Base-by-base conservation (phyloP, 2,797 vertebrate genomes). In the Spinus olivaceus region DNA sequence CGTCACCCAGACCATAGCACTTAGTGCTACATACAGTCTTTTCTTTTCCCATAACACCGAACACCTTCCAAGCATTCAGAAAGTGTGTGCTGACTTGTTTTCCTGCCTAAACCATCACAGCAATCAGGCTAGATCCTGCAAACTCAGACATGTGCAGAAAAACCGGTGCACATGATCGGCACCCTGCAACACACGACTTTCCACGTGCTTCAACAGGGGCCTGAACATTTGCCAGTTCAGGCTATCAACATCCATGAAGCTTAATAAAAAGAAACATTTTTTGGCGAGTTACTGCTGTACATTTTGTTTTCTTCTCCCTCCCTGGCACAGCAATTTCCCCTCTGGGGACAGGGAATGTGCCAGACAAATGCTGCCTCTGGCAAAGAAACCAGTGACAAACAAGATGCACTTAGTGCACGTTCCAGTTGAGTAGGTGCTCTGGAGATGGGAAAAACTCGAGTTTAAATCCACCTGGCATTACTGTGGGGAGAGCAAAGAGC, bases 361-460 rank as follows among this genome's bases (percentile, higher is more conserved):
- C 89, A 97, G 97, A 95, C 96, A 96, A 97, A 93, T 94, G 87
- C 95, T 95, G 95, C 85, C 96, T 96, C 94, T 95, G 95, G 85
- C 95, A 96, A 87, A 84, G 85, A 72, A 94, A 94, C 91, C 70
- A 90, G 94, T 17, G 87, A 96, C 91, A 97, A 96, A 95, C 91
- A 94, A 95, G 76, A 91, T 49, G 80, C 82, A 50, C 95, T 96
- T 91, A 87, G 70, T 86, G 83, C 81, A 79, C 25, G 42, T 93
- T 92, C 94, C 94, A 96, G 90, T 88, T 86, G 91, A 88, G 96
- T 94, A 95, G 82, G 85, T 96, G 88, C 82, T 86, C 44, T 25
- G 11, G 66, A 91, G 86, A 92, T 2, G 7, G 70, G 91, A 81
- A 94, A 80, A 69, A 92, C 79, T 95, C 10, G 1, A 77, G 39